Base-by-base conservation (phyloP, 2,113 vertebrate genomes). In the Naja naja region DNA sequence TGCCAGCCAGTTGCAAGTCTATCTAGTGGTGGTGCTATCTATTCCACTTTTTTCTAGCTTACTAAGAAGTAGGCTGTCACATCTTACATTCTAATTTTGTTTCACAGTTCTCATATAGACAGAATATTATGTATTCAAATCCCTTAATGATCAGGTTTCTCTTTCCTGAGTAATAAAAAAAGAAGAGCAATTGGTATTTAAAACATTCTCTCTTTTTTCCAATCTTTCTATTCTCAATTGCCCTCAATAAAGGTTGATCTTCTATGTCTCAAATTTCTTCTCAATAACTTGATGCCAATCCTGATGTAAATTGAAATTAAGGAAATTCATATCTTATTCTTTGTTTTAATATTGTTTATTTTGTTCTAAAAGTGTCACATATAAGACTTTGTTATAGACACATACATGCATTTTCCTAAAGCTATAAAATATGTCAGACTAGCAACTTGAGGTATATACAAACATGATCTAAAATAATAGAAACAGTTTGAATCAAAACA, bases 111-210 rank as follows among this genome's bases (percentile, higher is more conserved):
- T 4, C 11, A 91, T 5, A 16, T 2, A 45, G 49, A 11, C 45
- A 56, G 39, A 92, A 1, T 60, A 39, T 39, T 90, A 54, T 60
- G 27, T 88, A 5, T 55, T 55, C 47, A 93, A 81, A 25, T 34
- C 20, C 34, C 9, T 56, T 89, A 90, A 23, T 81, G 5, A 88
- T 39, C 9, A 94, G 2, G 34, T 12, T 74, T 30, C 12, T 9
- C 90, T 93, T 90, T 49, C 85, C 6, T 91, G 23, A 92, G 87
- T 92, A 94, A 94, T 34, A 34, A 45, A 81, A 93, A 23, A 90
- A 87, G 27, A n/a, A 34, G 2, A 91, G 74, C 1, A 87, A 89
- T 14, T 0, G 0, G 10, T 56, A 1, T 49, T 12, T 87, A 4
- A 60, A 74, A 92, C 93, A 93, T 56, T 54, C 8, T 89, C 5